These are phyloP conservation scores for Sinhomidia bicolor DNA, from an alignment of 2,888 invertebrate genomes.

Conservation along the genomic window DNA sequence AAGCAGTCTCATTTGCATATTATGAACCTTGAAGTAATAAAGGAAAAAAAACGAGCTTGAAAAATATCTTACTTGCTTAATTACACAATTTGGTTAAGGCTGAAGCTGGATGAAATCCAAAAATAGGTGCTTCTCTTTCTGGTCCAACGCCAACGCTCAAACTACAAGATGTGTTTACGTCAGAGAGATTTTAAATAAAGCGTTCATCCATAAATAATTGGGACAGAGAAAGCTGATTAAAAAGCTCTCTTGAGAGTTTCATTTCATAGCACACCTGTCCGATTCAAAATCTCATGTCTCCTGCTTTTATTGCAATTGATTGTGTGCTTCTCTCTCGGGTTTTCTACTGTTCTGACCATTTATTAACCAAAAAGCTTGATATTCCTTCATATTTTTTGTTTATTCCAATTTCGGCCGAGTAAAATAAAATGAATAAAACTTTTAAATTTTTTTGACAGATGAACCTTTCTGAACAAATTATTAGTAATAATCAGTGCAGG, in stretches of 20 bases:
- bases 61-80: constrained; percentile 22
- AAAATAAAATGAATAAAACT: too few species aligned
- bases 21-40: not conserved
- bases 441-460: not conserved
- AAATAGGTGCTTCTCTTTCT: constrained; percentile 1
- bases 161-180: not conserved
- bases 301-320: not conserved
- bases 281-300: constrained; percentile 18
- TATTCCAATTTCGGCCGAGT: too few species aligned
- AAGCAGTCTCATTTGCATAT: constrained; percentile 30
- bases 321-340: not conserved
- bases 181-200: constrained; percentile 5
- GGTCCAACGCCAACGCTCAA: not conserved
- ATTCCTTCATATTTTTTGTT: too few species aligned
- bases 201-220: constrained; percentile 16
- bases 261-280: constrained; percentile 23
- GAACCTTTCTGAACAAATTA: constrained; percentile 1
- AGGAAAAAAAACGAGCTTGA: not conserved
- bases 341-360: not conserved
- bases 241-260: not conserved
- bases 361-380: not conserved
- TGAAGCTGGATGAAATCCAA: not conserved
- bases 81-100: not conserved
- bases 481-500: not conserved
- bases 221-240: constrained; percentile 10